Evolutionary conservation across 2,888 invertebrate genomes (phyloP).

Genomic region (Pammene fasciana): DNA sequence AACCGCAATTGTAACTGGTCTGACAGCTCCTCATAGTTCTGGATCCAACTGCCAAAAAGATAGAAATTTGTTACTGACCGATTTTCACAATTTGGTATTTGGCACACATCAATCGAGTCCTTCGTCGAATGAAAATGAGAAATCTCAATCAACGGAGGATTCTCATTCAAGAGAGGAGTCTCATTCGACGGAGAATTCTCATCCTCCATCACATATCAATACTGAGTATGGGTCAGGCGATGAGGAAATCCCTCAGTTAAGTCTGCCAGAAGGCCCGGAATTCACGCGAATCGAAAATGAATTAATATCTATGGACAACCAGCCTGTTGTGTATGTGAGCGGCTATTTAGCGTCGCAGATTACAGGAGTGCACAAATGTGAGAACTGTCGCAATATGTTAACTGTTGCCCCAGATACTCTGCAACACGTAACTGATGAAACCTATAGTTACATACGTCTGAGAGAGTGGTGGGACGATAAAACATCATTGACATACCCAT

Average conservation of each 20-base stretch:
- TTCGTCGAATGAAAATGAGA: too few relatives aligned
- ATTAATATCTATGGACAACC: background rate
- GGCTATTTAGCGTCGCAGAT: background rate
- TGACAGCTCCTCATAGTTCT: constrained; percentile 1
- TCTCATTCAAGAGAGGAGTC: background rate
- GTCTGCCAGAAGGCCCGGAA: background rate
- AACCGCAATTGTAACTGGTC: background rate
- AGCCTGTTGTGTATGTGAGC: background rate
- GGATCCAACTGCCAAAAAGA: constrained; percentile 11
- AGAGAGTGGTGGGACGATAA: constrained; percentile 2
- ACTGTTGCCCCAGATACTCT: background rate
- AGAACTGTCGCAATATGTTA: background rate
- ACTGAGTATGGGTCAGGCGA: background rate
- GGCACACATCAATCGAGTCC: background rate
- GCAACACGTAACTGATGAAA: background rate
- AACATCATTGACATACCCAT: background rate
- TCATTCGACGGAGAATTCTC: too few relatives aligned
- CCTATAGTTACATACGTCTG: background rate
- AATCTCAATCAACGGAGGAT: too few relatives aligned
- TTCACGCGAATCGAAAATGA: background rate
- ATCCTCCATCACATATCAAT: too few relatives aligned
- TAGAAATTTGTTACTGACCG: background rate
- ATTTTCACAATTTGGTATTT: constrained; percentile 3
- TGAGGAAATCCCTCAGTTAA: background rate
- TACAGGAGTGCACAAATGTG: background rate